Base-by-base conservation (phyloP, 2,113 vertebrate species). In the Orycteropus afer region DNA sequence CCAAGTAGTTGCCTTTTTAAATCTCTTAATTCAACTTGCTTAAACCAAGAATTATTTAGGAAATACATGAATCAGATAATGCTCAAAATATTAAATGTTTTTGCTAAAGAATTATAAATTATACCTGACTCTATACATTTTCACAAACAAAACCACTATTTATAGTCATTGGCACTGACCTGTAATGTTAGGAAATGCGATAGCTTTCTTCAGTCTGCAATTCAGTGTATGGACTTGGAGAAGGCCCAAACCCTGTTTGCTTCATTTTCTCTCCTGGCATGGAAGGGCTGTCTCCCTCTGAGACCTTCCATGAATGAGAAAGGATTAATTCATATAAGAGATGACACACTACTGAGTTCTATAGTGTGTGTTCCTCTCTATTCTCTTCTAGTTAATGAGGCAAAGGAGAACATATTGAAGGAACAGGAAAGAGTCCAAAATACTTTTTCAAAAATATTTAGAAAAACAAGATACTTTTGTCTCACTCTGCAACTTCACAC, bases 1-100 rank as follows among this genome's bases (percentile, higher is more conserved):
- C 23, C 20, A 42, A 73, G 23, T 87, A 47, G 17, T 63, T 83
- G 79, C 12, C 34, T 74, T 90, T 79, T 87, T 91, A 77, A 45
- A 63, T 93, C 67, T 81, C 96, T 59, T 55, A 91, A 47, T 67
- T 73, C 9, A 86, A 49, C 3, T 85, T 90, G 14, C 15, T 51
- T 83, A 93, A 76, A 6, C 40, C 25, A 84, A 73, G 17, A 27
- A 3, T 74, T 57, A 57, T 42, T 89, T 92, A 42, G 55, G 32
- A 53, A 97, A 63, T 51, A 71, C 73, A 29, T 85, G 15, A 11
- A 80, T 84, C 47, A 92, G 86, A 71, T 89, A 80, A 76, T 22
- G 29, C 88, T 8, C 42, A 63, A 89, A 90, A 73, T n/a, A 81
- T 40, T 18, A 73, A 59, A 20, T 85, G 61, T 47, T 80, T 91